Conservation (phyloP, 1,140 invertebrate species). For the Anastrepha obliqua region DNA sequence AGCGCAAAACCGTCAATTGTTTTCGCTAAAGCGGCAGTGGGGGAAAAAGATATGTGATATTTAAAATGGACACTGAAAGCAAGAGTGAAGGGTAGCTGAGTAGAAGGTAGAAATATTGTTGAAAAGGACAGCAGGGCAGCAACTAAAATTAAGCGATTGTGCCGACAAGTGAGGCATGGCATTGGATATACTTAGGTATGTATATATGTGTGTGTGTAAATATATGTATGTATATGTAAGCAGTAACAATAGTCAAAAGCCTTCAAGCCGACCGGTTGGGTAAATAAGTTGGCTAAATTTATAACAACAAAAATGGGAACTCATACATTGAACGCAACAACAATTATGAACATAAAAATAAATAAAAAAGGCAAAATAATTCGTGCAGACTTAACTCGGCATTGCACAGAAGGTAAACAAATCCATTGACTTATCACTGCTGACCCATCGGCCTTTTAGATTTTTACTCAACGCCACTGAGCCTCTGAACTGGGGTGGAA, state of each 20-base stretch:
- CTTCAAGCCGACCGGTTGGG: background rate
- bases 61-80: background rate
- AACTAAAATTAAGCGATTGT: conserved; percentile 10
- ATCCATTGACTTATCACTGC: conserved; percentile 33
- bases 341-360: background rate
- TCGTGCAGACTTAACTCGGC: background rate
- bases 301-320: background rate
- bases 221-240: background rate
- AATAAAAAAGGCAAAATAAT: background rate
- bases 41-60: background rate
- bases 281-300: background rate
- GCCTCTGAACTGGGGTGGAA: too few relatives aligned
- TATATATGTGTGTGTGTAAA: background rate
- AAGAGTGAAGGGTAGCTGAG: background rate
- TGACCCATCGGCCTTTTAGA: conserved; percentile 4
- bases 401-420: background rate
- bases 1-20: conserved; percentile 23
- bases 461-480: too few relatives aligned
- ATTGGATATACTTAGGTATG: background rate
- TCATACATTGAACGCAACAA: background rate
- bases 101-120: background rate
- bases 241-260: background rate
- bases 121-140: background rate
- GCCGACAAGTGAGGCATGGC: background rate
- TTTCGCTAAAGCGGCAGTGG: background rate